Conservation (phyloP, 2,888 invertebrate species). For the Cecidostiba fungosa region DNA sequence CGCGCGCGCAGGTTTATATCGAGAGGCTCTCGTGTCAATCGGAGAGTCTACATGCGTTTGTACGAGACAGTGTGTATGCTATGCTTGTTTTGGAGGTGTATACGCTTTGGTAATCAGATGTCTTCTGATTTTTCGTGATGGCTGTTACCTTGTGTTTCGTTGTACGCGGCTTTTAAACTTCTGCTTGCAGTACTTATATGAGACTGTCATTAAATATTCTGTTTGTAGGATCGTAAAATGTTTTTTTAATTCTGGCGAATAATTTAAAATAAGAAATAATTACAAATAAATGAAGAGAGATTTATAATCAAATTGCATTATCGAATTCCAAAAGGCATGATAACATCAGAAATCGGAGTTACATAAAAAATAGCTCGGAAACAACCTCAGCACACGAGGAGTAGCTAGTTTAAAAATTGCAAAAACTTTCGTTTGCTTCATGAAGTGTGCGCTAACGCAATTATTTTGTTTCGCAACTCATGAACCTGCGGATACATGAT, state of each 20-base stretch:
- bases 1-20: background rate
- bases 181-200: no score
- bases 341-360: background rate
- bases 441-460: background rate
- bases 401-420: background rate
- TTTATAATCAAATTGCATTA: no score
- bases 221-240: no score
- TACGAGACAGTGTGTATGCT: background rate
- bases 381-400: background rate
- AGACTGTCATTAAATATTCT: no score
- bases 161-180: no score
- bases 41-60: slow-evolving; percentile 2
- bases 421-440: background rate
- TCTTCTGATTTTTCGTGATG: background rate
- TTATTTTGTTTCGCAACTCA: background rate
- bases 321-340: no score
- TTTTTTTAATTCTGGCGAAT: no score
- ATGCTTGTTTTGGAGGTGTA: background rate
- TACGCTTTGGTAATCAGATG: background rate
- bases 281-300: no score
- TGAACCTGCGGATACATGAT: background rate
- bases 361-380: background rate
- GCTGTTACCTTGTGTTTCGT: no score
- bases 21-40: slow-evolving; percentile 7
- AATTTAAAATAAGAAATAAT: no score